phyloP scores from a whole-genome alignment of 2,888 invertebrate genomes.

The Chloroclysta siterata region DNA sequence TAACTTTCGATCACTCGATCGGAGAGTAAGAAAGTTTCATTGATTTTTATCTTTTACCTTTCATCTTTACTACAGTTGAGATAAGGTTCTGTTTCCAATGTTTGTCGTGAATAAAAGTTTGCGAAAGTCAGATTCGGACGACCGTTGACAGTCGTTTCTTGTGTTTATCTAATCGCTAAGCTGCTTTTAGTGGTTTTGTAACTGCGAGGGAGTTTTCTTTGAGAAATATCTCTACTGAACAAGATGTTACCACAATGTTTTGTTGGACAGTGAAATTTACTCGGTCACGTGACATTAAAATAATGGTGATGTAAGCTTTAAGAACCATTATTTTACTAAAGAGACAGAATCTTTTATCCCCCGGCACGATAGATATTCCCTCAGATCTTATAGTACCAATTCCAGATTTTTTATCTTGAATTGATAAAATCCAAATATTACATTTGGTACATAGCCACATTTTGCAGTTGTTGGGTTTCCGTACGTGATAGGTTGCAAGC shows the following conservation, averaged over 20 bases:
- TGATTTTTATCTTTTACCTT: slow-evolving; percentile 30
- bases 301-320: too few relatives aligned
- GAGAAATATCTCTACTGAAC: background rate
- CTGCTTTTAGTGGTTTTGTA: slow-evolving; percentile 32
- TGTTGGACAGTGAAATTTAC: background rate
- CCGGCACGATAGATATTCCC: too few relatives aligned
- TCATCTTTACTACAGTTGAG: slow-evolving; percentile 21
- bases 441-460: too few relatives aligned
- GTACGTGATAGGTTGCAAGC: too few relatives aligned
- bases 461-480: too few relatives aligned
- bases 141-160: slow-evolving; percentile 38
- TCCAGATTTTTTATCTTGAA: too few relatives aligned
- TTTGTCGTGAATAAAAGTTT: slow-evolving; percentile 13
- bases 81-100: slow-evolving; percentile 40
- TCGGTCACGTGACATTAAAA: too few relatives aligned
- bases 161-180: slow-evolving; percentile 45
- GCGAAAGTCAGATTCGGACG: slow-evolving; percentile 34
- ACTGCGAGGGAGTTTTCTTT: slow-evolving; percentile 23
- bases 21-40: slow-evolving; percentile 40
- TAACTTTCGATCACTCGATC: slow-evolving; percentile 61
- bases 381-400: too few relatives aligned
- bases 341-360: too few relatives aligned
- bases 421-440: too few relatives aligned
- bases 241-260: slow-evolving; percentile 9
- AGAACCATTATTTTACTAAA: too few relatives aligned